These are phyloP conservation scores for Sterna hirundo DNA, from an alignment of 2,113 vertebrate genomes.

Conservation along the genomic window DNA sequence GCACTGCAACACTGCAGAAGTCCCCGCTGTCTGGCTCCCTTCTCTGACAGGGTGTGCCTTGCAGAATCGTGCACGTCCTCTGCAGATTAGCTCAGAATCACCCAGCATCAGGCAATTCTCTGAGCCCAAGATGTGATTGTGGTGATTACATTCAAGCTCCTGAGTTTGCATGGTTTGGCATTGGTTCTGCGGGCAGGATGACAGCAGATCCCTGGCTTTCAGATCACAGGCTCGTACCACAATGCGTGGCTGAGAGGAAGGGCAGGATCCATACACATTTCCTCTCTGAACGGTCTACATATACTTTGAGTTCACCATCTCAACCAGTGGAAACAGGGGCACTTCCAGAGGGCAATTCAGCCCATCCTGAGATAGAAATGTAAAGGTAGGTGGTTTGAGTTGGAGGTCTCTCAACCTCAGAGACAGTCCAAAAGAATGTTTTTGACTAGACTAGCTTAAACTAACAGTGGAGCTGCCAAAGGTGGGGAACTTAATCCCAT, in stretches of 20 bases:
- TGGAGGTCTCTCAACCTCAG: neutral
- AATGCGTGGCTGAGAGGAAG: neutral
- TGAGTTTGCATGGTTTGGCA: neutral
- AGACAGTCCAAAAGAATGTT: neutral
- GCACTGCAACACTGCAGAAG: neutral
- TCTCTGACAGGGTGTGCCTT: neutral
- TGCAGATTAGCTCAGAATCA: neutral
- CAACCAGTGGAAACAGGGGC: neutral
- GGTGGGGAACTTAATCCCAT: conserved; percentile 10
- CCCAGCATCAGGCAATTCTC: neutral
- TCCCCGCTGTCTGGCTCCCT: neutral
- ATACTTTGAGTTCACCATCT: neutral
- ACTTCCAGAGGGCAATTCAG: neutral
- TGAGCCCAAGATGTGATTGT: neutral
- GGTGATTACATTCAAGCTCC: neutral
- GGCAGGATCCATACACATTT: neutral
- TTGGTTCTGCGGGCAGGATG: neutral
- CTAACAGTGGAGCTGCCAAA: neutral
- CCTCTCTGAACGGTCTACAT: neutral
- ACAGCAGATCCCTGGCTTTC: neutral
- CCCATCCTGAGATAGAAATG: neutral
- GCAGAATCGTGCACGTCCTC: neutral
- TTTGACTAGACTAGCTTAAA: neutral
- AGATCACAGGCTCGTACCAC: neutral
- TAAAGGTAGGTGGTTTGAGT: neutral